These are phyloP conservation scores for Chymomyza costata DNA, from an alignment of 1,140 invertebrate genomes.

Conservation along the genomic window DNA sequence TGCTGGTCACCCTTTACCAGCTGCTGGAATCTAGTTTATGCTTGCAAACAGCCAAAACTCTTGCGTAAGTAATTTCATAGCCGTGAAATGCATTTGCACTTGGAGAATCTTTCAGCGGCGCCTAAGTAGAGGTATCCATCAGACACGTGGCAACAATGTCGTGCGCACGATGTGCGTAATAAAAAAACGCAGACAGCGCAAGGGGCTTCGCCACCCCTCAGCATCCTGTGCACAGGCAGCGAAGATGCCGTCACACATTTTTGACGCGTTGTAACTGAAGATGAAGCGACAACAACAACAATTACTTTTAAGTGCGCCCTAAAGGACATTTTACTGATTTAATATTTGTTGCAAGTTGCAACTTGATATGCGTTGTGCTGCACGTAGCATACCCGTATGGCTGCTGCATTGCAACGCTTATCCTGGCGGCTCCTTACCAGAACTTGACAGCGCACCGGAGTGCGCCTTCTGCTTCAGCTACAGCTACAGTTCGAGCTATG, in stretches of 20 bases:
- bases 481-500: not conserved
- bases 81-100: slow-evolving; percentile 54
- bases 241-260: too few relatives aligned
- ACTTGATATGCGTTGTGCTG: slow-evolving; percentile 63
- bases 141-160: slow-evolving; percentile 59
- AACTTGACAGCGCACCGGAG: slow-evolving; percentile 4
- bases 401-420: slow-evolving; percentile 14
- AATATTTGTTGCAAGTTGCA: slow-evolving; percentile 72
- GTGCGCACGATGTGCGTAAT: slow-evolving; percentile 39
- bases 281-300: slow-evolving; percentile 50
- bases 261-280: slow-evolving; percentile 61
- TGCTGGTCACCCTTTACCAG: too few relatives aligned
- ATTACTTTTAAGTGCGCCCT: slow-evolving; percentile 68
- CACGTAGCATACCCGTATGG: slow-evolving; percentile 34
- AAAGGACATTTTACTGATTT: slow-evolving; percentile 72
- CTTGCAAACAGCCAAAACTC: too few relatives aligned
- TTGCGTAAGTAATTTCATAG: slow-evolving; percentile 64
- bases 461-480: slow-evolving; percentile 9
- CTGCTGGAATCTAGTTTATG: too few relatives aligned
- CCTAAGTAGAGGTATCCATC: slow-evolving; percentile 64
- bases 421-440: slow-evolving; percentile 4
- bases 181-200: slow-evolving; percentile 37
- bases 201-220: slow-evolving; percentile 18
- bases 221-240: slow-evolving; percentile 25
- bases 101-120: slow-evolving; percentile 52